These are phyloP conservation scores for Zaprionus bogoriensis DNA, from an alignment of 2,888 invertebrate species.

Conservation along the genomic window DNA sequence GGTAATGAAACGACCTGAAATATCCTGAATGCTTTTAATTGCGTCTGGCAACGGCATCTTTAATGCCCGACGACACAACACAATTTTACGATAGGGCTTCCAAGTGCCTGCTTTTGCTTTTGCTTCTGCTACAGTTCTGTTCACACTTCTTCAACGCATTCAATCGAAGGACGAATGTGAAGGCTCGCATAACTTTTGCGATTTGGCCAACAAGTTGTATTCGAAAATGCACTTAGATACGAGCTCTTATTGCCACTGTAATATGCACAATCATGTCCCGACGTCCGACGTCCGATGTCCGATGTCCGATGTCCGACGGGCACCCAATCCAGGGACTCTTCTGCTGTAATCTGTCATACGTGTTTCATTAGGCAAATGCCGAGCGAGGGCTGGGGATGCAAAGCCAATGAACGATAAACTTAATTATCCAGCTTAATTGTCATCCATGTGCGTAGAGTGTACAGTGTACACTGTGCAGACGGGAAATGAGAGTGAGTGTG, in stretches of 20 bases:
- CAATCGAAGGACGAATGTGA: background rate
- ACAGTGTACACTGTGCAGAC: background rate
- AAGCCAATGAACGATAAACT: constrained; percentile 80
- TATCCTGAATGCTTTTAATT: constrained; percentile 68
- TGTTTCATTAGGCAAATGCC: constrained; percentile 21
- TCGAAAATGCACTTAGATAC: constrained; percentile 67
- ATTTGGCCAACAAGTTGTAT: constrained; percentile 29
- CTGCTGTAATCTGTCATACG: constrained; percentile 65
- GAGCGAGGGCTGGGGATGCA: constrained; percentile 16
- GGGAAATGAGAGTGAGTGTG: no score
- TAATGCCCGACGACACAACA: constrained; percentile 63
- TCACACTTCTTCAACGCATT: constrained; percentile 11
- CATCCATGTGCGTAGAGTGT: constrained; percentile 21
- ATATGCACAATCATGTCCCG: constrained; percentile 58
- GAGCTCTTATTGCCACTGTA: constrained; percentile 40
- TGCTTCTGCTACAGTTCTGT: constrained; percentile 1
- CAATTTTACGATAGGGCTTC: constrained; percentile 31
- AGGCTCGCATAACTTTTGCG: constrained; percentile 8
- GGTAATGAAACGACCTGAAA: constrained; percentile 63
- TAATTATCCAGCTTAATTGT: constrained; percentile 81
- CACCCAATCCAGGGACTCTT: background rate
- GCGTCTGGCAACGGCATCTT: constrained; percentile 69
- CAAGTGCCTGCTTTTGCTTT: constrained; percentile 27
- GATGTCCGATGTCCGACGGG: no score
- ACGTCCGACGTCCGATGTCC: no score